Percentiles rank a stretch among this genome's conserved stretches.
These are phyloP conservation scores for Nomada ferruginata DNA, from an alignment of 2,888 invertebrate genomes.

Conservation along the genomic window DNA sequence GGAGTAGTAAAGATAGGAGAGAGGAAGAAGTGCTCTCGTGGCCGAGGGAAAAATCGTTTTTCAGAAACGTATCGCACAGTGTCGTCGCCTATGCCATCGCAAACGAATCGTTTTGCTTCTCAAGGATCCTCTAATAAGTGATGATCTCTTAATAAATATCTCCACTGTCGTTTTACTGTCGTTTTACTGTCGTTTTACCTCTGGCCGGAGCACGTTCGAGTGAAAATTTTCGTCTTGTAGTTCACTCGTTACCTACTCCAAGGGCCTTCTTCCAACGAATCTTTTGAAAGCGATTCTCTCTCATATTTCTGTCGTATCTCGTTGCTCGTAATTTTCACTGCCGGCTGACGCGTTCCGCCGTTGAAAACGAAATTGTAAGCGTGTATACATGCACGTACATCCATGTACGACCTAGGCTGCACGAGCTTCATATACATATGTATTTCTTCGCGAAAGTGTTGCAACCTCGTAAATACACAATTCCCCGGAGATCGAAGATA, in stretches of 20 bases:
- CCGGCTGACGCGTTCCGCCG: background rate
- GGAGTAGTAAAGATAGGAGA: constrained; percentile 55
- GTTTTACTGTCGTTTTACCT: constrained; percentile 18
- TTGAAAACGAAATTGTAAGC: constrained; percentile 4
- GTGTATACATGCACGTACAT: background rate
- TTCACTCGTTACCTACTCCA: constrained; percentile 28
- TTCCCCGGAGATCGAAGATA: constrained; percentile 17
- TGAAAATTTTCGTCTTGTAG: constrained; percentile 32
- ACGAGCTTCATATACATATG: background rate
- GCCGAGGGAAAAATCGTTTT: constrained; percentile 50
- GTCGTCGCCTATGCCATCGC: background rate
- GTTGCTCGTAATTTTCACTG: constrained; percentile 24
- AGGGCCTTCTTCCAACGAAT: constrained; percentile 28
- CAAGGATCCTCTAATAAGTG: constrained; percentile 54
- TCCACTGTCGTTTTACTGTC: constrained; percentile 23
- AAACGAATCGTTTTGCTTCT: constrained; percentile 48
- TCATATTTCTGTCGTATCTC: background rate
- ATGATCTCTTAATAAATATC: constrained; percentile 61
- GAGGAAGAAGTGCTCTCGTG: constrained; percentile 49
- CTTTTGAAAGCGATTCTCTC: constrained; percentile 27
- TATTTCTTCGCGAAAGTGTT: constrained; percentile 8
- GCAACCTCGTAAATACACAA: constrained; percentile 1
- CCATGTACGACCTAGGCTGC: background rate
- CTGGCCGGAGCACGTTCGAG: background rate
- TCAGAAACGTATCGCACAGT: constrained; percentile 18